Percentiles rank a stretch among this genome's conserved stretches.
These are phyloP conservation scores for Caenorhabditis japonica DNA, from an alignment of 2,888 invertebrate species.

Conservation along the genomic window DNA sequence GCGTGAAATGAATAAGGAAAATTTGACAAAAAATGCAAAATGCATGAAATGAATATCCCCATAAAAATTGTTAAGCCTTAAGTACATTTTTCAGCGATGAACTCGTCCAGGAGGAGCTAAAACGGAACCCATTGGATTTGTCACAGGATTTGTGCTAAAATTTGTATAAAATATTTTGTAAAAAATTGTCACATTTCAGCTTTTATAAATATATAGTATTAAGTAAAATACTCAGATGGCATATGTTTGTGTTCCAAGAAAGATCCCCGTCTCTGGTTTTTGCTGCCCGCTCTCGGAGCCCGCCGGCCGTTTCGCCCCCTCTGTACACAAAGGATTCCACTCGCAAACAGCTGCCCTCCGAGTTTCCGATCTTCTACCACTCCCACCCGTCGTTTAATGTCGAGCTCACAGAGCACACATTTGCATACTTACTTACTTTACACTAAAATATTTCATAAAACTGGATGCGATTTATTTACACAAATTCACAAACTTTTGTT, in stretches of 20 bases:
- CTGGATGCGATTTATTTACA: no score
- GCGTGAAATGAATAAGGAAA: no score
- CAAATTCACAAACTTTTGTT: no score
- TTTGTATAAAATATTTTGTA: background rate
- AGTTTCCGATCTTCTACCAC: no score
- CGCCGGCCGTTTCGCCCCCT: conserved; percentile 39
- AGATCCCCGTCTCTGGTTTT: conserved; percentile 1
- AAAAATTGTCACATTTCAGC: background rate
- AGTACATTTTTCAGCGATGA: conserved; percentile 13
- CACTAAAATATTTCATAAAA: no score
- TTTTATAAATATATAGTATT: background rate
- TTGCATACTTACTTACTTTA: conserved; percentile 41
- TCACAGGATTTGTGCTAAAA: conserved; percentile 9
- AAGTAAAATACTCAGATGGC: background rate
- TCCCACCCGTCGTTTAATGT: conserved; percentile 8
- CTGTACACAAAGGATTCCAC: conserved; percentile 49
- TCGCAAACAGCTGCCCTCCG: conserved; percentile 52
- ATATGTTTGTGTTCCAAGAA: conserved; percentile 1
- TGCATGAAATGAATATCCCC: no score
- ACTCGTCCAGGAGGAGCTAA: conserved; percentile 1
- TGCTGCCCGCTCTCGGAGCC: conserved; percentile 16
- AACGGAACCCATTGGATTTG: conserved; percentile 2
- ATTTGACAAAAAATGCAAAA: no score
- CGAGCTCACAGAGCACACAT: no score
- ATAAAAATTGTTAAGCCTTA: no score